phyloP scores from a whole-genome alignment of 2,888 invertebrate genomes.

The Drosophila flavopinicola region DNA sequence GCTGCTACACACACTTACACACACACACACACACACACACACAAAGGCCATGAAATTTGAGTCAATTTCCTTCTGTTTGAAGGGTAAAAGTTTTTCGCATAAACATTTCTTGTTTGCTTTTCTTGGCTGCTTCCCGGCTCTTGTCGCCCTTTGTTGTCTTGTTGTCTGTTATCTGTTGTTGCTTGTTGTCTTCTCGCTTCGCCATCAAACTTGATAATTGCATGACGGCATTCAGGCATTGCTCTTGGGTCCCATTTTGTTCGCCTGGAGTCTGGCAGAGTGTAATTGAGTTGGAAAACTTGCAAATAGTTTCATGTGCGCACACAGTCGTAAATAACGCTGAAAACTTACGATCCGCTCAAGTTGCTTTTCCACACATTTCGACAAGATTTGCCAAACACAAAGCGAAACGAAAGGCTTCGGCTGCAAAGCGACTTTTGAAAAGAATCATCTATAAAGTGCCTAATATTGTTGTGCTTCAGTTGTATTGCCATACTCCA shows the following conservation, averaged over 20 bases:
- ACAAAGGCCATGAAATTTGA: slow-evolving; percentile 34
- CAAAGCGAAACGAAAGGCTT: no score
- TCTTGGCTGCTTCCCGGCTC: slow-evolving; percentile 1
- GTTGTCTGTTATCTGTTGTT: slow-evolving; percentile 21
- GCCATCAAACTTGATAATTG: slow-evolving; percentile 65
- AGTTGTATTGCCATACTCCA: slow-evolving; percentile 8
- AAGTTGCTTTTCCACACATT: not conserved
- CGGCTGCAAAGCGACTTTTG: not conserved
- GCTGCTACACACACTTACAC: not conserved
- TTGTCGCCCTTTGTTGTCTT: slow-evolving; percentile 29
- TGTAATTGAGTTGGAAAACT: slow-evolving; percentile 71
- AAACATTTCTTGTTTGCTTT: slow-evolving; percentile 57
- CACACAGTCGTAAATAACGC: slow-evolving; percentile 36
- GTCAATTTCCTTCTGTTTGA: slow-evolving; percentile 26
- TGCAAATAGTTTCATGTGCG: slow-evolving; percentile 50
- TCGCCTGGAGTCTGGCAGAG: slow-evolving; percentile 19
- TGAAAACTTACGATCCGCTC: slow-evolving; percentile 28
- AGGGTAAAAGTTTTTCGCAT: slow-evolving; percentile 49
- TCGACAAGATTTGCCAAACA: not conserved
- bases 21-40: not conserved
- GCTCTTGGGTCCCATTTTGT: slow-evolving; percentile 44
- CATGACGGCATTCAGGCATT: slow-evolving; percentile 30
- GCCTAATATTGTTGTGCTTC: slow-evolving; percentile 4
- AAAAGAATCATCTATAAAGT: not conserved
- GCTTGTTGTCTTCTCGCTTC: slow-evolving; percentile 30